A percentile compares a stretch with the other conserved stretches of the same genome.
phyloP scores from a whole-genome alignment of 2,113 vertebrate species.

The Onychostruthus taczanowskii region DNA sequence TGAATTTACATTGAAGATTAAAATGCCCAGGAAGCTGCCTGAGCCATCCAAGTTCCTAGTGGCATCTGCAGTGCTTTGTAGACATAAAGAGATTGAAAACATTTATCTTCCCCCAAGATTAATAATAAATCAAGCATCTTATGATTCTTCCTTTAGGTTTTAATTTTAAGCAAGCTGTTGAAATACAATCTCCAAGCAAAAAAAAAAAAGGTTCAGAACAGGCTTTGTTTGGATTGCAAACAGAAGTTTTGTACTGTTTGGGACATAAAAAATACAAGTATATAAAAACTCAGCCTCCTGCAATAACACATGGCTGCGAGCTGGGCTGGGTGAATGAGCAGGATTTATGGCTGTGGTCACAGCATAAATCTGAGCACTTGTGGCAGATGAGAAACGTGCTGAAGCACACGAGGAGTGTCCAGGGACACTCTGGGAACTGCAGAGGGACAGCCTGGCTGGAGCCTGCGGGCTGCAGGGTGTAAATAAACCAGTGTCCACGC shows the following conservation, averaged over 20 bases:
- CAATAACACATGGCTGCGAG: not conserved
- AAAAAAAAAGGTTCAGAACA: not conserved
- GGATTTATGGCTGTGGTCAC: not conserved
- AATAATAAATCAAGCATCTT: not conserved
- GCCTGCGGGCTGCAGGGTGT: not conserved
- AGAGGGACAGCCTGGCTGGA: accelerated
- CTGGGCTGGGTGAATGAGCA: not conserved
- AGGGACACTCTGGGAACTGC: accelerated
- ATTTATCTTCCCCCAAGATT: not conserved
- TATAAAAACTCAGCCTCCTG: not conserved
- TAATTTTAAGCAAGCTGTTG: not conserved
- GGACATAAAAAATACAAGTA: not conserved
- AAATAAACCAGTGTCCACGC: accelerated
- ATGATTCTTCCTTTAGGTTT: not conserved
- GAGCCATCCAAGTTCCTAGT: not conserved
- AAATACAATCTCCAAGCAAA: not conserved
- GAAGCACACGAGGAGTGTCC: not conserved
- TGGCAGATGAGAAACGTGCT: not conserved
- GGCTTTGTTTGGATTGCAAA: not conserved
- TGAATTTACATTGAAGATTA: not conserved
- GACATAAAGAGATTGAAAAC: not conserved
- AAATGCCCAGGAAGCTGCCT: not conserved
- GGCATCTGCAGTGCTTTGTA: not conserved
- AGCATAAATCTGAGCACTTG: not conserved
- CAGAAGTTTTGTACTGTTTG: not conserved